phyloP scores from a whole-genome alignment of 1,140 invertebrate species.

The Cyclargus thomasi region DNA sequence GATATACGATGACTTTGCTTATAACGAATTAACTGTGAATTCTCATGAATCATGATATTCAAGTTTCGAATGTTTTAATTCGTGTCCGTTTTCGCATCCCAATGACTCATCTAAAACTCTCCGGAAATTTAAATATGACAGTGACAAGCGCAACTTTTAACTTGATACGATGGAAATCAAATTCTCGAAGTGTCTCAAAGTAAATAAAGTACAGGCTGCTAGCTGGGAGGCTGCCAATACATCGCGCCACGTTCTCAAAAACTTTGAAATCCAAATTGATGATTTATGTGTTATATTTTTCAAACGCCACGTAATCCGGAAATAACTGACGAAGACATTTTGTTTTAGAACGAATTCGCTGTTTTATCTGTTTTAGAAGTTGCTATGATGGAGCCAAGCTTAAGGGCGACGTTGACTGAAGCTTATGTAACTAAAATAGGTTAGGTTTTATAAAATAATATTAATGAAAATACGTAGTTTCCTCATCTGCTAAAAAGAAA shows the following conservation, averaged over 20 bases:
- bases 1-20: too few relatives aligned
- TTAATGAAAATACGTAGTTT: too few relatives aligned
- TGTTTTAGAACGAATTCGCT: not conserved
- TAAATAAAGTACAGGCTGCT: slow-evolving; percentile 10
- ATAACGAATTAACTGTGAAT: too few relatives aligned
- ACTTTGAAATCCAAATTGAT: slow-evolving; percentile 15
- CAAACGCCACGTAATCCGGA: slow-evolving; percentile 11
- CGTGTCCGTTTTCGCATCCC: not conserved
- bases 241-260: slow-evolving; percentile 9
- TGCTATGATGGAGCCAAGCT: not conserved
- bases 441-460: too few relatives aligned
- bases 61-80: slow-evolving; percentile 1
- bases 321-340: not conserved
- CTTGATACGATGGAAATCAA: slow-evolving; percentile 9
- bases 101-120: not conserved
- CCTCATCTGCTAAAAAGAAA: too few relatives aligned
- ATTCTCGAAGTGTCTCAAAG: slow-evolving; percentile 3
- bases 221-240: slow-evolving; percentile 9
- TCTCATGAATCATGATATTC: too few relatives aligned
- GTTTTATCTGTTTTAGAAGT: not conserved
- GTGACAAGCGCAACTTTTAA: slow-evolving; percentile 1
- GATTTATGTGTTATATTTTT: slow-evolving; percentile 16
- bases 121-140: slow-evolving; percentile 3
- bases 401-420: not conserved
- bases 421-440: too few relatives aligned